A percentile compares a stretch with the other conserved stretches of the same genome.
Evolutionary conservation across 2,113 vertebrate genomes (phyloP).

Genomic region (Nannospalax galili): DNA sequence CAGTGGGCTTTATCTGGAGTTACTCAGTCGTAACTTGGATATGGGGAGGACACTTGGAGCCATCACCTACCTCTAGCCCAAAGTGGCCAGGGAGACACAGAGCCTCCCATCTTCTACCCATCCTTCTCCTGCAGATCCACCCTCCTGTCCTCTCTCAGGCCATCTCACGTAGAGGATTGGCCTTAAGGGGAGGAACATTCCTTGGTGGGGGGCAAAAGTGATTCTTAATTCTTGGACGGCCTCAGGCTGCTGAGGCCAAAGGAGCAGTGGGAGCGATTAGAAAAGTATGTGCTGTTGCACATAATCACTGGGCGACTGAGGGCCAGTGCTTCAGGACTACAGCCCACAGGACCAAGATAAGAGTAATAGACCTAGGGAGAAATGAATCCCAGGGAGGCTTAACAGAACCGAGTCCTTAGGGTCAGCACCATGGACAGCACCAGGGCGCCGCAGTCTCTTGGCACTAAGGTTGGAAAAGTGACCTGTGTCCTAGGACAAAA

Average conservation of each 20-base stretch:
- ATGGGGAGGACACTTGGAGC: neutral
- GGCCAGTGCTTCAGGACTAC: neutral
- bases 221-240: conserved; percentile 2
- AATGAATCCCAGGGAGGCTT: neutral
- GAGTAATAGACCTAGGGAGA: neutral
- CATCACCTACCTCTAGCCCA: conserved; percentile 36
- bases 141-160: conserved; percentile 11
- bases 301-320: neutral
- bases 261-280: conserved; percentile 72
- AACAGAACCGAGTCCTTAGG: neutral
- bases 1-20: neutral
- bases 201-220: neutral
- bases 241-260: neutral
- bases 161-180: neutral
- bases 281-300: conserved; percentile 54
- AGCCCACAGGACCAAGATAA: conserved; percentile 16
- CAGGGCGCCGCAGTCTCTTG: accelerated
- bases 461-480: neutral
- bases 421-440: neutral
- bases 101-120: neutral
- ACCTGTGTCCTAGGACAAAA: neutral
- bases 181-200: conserved; percentile 17
- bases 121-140: neutral
- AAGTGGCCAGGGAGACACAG: neutral
- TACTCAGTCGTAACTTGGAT: neutral